Evolutionary conservation across 2,888 invertebrate species (phyloP), one percentile per base, ranked within the genome.

Genomic region (Pecten maximus): DNA sequence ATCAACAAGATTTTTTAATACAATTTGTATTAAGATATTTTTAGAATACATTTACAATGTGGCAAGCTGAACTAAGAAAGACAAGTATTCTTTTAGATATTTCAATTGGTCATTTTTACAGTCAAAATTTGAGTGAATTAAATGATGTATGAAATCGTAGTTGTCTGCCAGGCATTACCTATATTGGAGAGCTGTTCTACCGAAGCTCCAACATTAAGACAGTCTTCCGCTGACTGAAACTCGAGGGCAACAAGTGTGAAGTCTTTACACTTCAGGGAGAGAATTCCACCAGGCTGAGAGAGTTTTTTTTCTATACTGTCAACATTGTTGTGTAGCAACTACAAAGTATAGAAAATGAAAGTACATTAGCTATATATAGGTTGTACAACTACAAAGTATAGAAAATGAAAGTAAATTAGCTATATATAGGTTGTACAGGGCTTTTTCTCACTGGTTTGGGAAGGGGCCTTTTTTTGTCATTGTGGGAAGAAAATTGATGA

Each of bases 191-290:
- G 97, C 93, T 98, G 98, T 96, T 99, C 99, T 92, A 99, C 97
- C 0, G 99, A 98, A 92, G 98, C 97, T 15, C 98, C 98, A 54
- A 99, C 98, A 96, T 98, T 98, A 91, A 98, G 97, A 94, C 98
- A 98, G 96, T 99, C 99, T 91, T 98, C 98, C 0, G 98, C 98
- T 74, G 97, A 97, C 54, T 97, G 97, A 93, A 99, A 98, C 94
- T 99, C 99, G 93, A 99, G 97, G 93, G 98, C 98, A 90, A 99
- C 97, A 93, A 98, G 98, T 89, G 98, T 97, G 94, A 99, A 98
- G 97, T 99, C 99, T 97, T 99, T 99, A 97, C 99, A 99, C 97
- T 99, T 99, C 40, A 99, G 97, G 91, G 98, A 98, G 87, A 99
- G 97, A 91, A 98, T 98, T 0, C 96, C 96, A 8, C 94, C 94